Evolutionary conservation across 2,797 vertebrate species (phyloP), one percentile per base, ranked within the genome.

Genomic region (Taeniopygia guttata): DNA sequence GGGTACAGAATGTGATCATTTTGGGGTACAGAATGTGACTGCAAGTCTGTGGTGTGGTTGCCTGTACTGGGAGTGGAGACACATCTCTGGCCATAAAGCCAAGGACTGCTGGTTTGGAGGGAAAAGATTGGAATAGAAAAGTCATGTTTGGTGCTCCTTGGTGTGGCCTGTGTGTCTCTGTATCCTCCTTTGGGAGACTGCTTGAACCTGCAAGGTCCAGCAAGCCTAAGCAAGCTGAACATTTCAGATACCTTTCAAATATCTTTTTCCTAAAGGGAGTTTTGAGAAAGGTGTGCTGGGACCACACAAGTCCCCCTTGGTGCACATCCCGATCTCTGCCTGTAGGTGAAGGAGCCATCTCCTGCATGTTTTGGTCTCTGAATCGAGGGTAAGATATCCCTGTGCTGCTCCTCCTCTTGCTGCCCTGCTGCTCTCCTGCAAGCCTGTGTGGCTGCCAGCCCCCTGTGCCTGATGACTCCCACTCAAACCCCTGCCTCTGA

Each of bases 381-480:
- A 69, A 69, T 49, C 21, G 5, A 30, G 43, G 63, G 13, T 43
- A 34, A 56, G 40, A 1, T 5, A 23, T 7, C 17, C 16, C 30
- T 27, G 32, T 77, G 58, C 52, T 86, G 49, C 16, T 72, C 2
- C 15, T 81, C 12, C n/a, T 64, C 79, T 73, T 68, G 38, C 74
- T 95, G 49, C 38, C 8, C n/a, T n/a, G 29, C 43, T 72, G 38
- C 29, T 6, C 23, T 77, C 30, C 63, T 43, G 45, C 62, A 51
- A 81, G 59, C 62, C 27, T 58, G 9, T 0, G 0, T 60, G 72
- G 51, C 69, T 30, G 0, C n/a, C n/a, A n/a, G n/a, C n/a, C n/a
- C 63, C n/a, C 49, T 52, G 45, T 42, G 62, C 46, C 63, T 18
- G 3, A 34, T 15, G 67, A 8, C 40, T 76, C 2, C n/a, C 1